Evolutionary conservation across 1,140 invertebrate species (phyloP), one percentile per base, ranked within the genome.

Genomic region (Hyles euphorbiae): DNA sequence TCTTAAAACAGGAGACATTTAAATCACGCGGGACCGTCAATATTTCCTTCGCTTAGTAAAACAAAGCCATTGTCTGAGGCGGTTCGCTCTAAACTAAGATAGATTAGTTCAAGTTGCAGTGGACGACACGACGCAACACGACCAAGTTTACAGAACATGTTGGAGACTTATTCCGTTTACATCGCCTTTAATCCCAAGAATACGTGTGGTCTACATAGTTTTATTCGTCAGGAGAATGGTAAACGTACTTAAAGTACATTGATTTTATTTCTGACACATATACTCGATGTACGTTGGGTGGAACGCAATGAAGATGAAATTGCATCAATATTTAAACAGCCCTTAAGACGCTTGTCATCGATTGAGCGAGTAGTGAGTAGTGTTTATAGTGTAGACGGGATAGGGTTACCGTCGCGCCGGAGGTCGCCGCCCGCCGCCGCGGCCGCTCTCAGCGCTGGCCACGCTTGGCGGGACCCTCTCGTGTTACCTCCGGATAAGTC

Each of bases 401-500:
- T 85, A 77, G 63, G 54, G 76, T 85, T 84, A 76, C 81, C 51
- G 65, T 63, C 59, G 58, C 54, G 58, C n/a, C 55, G 64, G 63
- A 61, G 67, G 61, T 56, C 66, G 60, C 47, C 43, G 53, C 57
- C 43, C 46, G 58, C 58, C 53, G 61, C 34, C 61, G 50, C 36
- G 5, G 36, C 8, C 36, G 36, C 36, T 55, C 51, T 32, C 34
- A 56, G 60, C 56, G 36, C 70, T 60, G 71, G 68, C 63, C 68
- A 43, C 58, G 36, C 70, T 61, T 71, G 68, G 63, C 68, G 78
- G 84, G 86, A 73, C 70, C 80, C 81, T 86, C 85, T 88, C 83
- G 82, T 82, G 86, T 88, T 88, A 88, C 86, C 70, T 76, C 85
- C 86, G 86, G 86, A 88, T 87, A 88, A 88, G 86, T 88, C 86